These are phyloP conservation scores for Xiphophorus maculatus DNA, from an alignment of 2,113 vertebrate genomes.

Conservation along the genomic window DNA sequence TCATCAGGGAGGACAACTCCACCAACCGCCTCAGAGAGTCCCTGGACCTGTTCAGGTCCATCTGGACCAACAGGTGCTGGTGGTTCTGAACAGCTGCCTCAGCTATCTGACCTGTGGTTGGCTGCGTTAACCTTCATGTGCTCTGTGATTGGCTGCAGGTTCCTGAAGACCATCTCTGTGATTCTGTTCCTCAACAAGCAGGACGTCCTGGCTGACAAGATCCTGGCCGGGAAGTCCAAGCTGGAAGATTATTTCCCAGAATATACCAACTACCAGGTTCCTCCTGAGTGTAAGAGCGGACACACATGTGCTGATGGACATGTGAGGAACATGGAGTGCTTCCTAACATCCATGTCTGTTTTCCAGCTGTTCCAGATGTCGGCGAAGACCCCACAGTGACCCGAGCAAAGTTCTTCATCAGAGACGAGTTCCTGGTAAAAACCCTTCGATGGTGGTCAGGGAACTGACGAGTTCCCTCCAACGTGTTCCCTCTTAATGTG, in stretches of 20 bases:
- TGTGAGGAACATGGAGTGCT: neutral
- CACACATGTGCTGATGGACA: neutral
- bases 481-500: neutral
- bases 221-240: constrained; percentile 97
- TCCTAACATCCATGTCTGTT: neutral
- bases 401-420: constrained; percentile 73
- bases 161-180: constrained; percentile 96
- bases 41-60: constrained; percentile 95
- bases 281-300: constrained; percentile 83
- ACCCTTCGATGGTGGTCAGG: neutral
- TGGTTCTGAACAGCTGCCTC: neutral
- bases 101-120: constrained; percentile 6
- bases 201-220: constrained; percentile 96
- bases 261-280: constrained; percentile 89
- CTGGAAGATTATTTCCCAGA: constrained; percentile 99
- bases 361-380: constrained; percentile 63
- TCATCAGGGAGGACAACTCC: constrained; percentile 97
- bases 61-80: constrained; percentile 95
- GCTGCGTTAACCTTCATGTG: neutral
- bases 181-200: constrained; percentile 99
- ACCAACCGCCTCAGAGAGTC: constrained; percentile 95
- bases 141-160: constrained; percentile 79
- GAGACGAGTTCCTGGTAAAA: constrained; percentile 72
- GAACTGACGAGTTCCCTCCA: neutral
- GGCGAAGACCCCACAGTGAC: constrained; percentile 67